A percentile compares a stretch with the other conserved stretches of the same genome.
Conservation (phyloP, 2,113 vertebrate genomes). For the Candoia aspera region DNA sequence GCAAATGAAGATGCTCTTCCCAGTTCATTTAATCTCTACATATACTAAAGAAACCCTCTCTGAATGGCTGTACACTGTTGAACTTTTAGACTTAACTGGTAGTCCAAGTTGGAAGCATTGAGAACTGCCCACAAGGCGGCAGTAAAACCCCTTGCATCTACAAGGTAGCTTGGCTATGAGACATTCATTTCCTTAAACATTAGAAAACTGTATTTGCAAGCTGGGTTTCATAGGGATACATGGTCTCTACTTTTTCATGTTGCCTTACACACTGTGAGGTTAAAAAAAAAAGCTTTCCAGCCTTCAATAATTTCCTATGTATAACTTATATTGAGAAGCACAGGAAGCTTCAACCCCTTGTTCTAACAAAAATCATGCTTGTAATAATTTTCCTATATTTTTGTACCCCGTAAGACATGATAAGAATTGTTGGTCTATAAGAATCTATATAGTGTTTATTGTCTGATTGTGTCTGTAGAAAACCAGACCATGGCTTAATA, state of each 20-base stretch:
- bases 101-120: constrained; percentile 26
- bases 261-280: constrained; percentile 68
- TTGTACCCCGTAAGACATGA: constrained; percentile 15
- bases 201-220: constrained; percentile 75
- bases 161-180: constrained; percentile 26
- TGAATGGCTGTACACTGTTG: constrained; percentile 36
- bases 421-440: neutral
- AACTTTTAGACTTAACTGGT: constrained; percentile 50
- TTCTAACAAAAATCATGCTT: constrained; percentile 65
- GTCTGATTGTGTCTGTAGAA: neutral
- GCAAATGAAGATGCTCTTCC: constrained; percentile 14
- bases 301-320: constrained; percentile 59
- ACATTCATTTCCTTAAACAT: constrained; percentile 48
- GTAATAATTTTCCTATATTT: constrained; percentile 40
- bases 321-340: constrained; percentile 56
- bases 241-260: constrained; percentile 76
- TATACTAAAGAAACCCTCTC: constrained; percentile 27
- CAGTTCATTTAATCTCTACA: constrained; percentile 47
- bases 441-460: neutral
- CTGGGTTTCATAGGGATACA: constrained; percentile 70
- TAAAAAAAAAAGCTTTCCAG: constrained; percentile 67
- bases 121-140: constrained; percentile 90
- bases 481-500: constrained; percentile 13
- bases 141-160: constrained; percentile 88
- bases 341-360: constrained; percentile 55